Evolutionary conservation across 1,140 invertebrate species (phyloP).

Genomic region (Zophobas atratus): DNA sequence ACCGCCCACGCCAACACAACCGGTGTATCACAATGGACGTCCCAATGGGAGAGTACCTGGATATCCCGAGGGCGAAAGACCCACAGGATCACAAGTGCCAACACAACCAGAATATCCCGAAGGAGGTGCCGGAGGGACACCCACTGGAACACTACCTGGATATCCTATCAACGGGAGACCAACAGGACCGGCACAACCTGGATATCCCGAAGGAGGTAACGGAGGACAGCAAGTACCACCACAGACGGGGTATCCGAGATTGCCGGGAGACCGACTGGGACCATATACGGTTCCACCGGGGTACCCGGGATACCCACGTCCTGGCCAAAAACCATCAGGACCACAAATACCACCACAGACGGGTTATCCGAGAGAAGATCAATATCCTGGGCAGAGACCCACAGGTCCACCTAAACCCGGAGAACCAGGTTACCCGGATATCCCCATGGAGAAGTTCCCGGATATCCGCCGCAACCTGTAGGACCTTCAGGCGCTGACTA

Average conservation of each 20-base stretch:
- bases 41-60: constrained; percentile 10
- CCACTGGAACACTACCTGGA: constrained; percentile 12
- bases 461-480: constrained; percentile 23
- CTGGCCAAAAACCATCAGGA: constrained; percentile 13
- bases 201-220: constrained; percentile 45
- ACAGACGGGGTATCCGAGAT: constrained; percentile 39
- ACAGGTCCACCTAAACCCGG: constrained; percentile 34
- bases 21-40: constrained; percentile 37
- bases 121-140: constrained; percentile 1
- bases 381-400: constrained; percentile 11
- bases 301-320: constrained; percentile 43
- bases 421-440: constrained; percentile 37
- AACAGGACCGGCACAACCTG: constrained; percentile 34
- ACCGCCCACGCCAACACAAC: constrained; percentile 22
- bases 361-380: background rate
- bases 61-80: constrained; percentile 41
- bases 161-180: constrained; percentile 12
- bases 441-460: constrained; percentile 42
- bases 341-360: constrained; percentile 40
- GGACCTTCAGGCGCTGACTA: background rate
- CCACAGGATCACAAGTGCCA: constrained; percentile 39
- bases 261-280: constrained; percentile 18
- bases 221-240: constrained; percentile 30
- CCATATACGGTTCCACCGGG: constrained; percentile 31
- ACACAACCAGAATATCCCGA: constrained; percentile 25